These are phyloP conservation scores for Columbina picui DNA, from an alignment of 2,113 vertebrate species.

Conservation along the genomic window DNA sequence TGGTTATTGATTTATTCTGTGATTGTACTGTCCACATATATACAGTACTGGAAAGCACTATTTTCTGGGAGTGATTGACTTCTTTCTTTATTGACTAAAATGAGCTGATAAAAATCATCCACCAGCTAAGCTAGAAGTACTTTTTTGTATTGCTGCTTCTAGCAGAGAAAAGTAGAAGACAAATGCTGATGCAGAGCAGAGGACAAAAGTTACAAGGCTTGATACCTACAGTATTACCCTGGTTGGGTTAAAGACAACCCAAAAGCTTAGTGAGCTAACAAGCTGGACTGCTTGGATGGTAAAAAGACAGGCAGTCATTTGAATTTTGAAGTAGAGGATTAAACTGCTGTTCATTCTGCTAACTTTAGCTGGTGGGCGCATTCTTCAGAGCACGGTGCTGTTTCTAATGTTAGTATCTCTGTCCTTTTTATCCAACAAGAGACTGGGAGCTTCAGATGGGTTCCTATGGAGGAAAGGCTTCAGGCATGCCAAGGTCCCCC, in stretches of 20 bases:
- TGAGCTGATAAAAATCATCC: slow-evolving; percentile 68
- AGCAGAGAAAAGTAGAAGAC: slow-evolving; percentile 12
- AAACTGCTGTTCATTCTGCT: background rate
- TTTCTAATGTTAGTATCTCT: background rate
- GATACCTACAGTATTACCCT: background rate
- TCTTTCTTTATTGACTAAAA: slow-evolving; percentile 74
- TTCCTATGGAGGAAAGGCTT: background rate
- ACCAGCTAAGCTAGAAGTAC: slow-evolving; percentile 7
- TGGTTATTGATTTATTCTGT: slow-evolving; percentile 48
- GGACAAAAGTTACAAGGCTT: background rate
- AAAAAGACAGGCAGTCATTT: background rate
- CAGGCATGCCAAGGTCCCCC: background rate
- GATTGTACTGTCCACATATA: slow-evolving; percentile 40
- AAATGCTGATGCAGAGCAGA: background rate
- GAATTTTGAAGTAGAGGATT: background rate
- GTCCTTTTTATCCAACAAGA: background rate
- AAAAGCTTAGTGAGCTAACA: background rate
- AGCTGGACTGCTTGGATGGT: background rate
- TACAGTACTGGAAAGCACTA: slow-evolving; percentile 6
- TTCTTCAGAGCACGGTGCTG: background rate
- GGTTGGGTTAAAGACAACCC: background rate
- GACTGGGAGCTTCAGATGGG: background rate
- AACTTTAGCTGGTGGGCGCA: fast-evolving
- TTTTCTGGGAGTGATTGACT: slow-evolving; percentile 69
- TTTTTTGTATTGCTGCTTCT: slow-evolving; percentile 16